Percentiles rank a stretch among this genome's conserved stretches.
These are phyloP conservation scores for Numenius phaeopus DNA, from an alignment of 2,797 vertebrate species.

Conservation along the genomic window DNA sequence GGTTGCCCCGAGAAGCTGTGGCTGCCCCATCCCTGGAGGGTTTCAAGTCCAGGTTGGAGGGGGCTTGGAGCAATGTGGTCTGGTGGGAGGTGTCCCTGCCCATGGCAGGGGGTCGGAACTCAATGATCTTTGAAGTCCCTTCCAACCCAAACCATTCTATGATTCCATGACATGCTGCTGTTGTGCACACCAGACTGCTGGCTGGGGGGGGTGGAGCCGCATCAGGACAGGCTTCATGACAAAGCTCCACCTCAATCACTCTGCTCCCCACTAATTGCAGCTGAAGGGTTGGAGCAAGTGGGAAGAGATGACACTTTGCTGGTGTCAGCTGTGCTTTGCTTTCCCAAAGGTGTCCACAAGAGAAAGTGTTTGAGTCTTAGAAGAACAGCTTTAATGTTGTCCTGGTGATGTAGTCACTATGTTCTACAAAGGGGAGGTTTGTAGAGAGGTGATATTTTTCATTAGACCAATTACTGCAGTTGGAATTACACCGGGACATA, in stretches of 20 bases:
- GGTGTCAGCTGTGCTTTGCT: background rate
- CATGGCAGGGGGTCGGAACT: background rate
- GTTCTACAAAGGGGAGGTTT: background rate
- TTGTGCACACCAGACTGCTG: background rate
- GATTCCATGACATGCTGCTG: background rate
- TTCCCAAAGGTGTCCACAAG: background rate
- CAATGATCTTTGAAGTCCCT: background rate
- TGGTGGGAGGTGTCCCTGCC: background rate
- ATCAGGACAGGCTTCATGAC: background rate
- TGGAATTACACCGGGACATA: background rate
- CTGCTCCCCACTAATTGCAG: background rate
- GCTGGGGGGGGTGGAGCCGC: background rate
- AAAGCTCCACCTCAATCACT: background rate
- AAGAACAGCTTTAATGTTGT: background rate
- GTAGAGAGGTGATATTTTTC: background rate
- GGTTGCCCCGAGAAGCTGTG: background rate
- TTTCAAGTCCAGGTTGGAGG: background rate
- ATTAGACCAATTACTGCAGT: background rate
- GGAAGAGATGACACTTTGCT: background rate
- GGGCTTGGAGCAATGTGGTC: background rate
- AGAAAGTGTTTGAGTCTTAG: no score
- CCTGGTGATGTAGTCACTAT: background rate
- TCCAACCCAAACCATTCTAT: background rate
- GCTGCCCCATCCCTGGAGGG: background rate
- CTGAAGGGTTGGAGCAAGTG: background rate